Base-by-base conservation (phyloP, 2,797 vertebrate species). In the Sebastes dallii region DNA sequence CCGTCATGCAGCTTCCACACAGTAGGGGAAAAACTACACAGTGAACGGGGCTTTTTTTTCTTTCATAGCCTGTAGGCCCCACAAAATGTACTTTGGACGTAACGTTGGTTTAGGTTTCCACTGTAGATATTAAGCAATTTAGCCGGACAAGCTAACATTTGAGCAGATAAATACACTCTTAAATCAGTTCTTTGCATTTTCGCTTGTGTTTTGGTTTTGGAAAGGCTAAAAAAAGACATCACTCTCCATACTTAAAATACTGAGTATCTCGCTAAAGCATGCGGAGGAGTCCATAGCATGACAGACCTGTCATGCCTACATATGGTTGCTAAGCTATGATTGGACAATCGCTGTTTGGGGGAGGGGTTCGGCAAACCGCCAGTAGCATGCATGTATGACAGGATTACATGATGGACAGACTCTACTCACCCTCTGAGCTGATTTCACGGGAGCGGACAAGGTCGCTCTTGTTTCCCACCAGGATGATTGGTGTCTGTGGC, bases 401-500 rank as follows among this genome's bases (percentile, higher is more conserved):
- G 70, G 58, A 56, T 25, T 14, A 52, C 11, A 24, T 69, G 60
- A 59, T 8, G 22, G 34, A 20, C 36, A 25, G n/a, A 2, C 34
- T 68, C 25, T 24, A 85, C 95, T 61, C 94, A 98, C 97, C 97
- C 76, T 98, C 96, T 9, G 95, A 83, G 69, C 96, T 97, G 86
- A 98, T 96, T 90, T 98, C 97, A 66, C 97, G 93, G 39, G 96
- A 97, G 54, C 97, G 96, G 10, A 97, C 97, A 42, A 98, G 95
- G 95, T 98, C 97, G 3, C 97, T 98, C 95, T 98, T 98, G 94
- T 98, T 98, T 88, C 97, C 97, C 90, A 97, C 97, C 13, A 98
- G 95, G 95, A 98, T 97, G 90, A 98, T 96, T 62, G 97, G 97
- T 24, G 95, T 96, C 50, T 96, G 95, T 0, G 96, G 96, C 77